Base-by-base conservation (phyloP, 2,113 vertebrate species). In the Hiodon tergisus region DNA sequence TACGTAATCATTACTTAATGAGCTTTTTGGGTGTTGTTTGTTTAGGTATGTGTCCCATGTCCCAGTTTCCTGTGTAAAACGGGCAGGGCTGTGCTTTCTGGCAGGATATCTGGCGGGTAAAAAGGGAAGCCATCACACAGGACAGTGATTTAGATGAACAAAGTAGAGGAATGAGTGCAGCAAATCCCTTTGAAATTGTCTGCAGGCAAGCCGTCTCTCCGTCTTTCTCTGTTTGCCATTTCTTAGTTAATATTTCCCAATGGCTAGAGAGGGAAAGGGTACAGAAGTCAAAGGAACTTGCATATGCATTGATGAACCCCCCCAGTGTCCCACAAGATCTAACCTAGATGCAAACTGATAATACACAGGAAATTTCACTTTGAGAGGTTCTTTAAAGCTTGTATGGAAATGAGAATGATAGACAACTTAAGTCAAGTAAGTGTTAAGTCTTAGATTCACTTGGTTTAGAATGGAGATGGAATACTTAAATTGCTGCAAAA, bases 211-310 rank as follows among this genome's bases (percentile, higher is more conserved):
- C 48, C 48, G 62, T 77, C 68, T n/a, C n/a, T 53, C 57, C 1
- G 14, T 54, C 31, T 52, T n/a, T 16, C 66, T n/a, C 9, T 72
- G 31, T 46, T 69, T 63, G 71, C 16, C 66, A 68, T 50, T 67
- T 67, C 57, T 74, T 65, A 69, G 66, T 69, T 52, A 68, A 62
- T 50, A 53, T 78, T 73, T 73, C 17, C 58, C 62, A 71, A 69
- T 61, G 50, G 66, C 54, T 8, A 9, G 48, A 62, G 48, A 68
- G 54, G 63, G 55, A 61, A 16, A 61, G 61, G 59, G 51, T n/a
- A 63, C 31, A 31, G 31, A 31, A 31, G 31, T 31, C 31, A 31
- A 31, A 31, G 31, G 31, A 31, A 31, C 31, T 31, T 69, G 57
- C 11, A 11, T 47, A n/a, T 17, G 55, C 17, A n/a, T 17, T 69